Base-by-base conservation (phyloP, 2,113 vertebrate genomes). In the Ceyx melanurus region DNA sequence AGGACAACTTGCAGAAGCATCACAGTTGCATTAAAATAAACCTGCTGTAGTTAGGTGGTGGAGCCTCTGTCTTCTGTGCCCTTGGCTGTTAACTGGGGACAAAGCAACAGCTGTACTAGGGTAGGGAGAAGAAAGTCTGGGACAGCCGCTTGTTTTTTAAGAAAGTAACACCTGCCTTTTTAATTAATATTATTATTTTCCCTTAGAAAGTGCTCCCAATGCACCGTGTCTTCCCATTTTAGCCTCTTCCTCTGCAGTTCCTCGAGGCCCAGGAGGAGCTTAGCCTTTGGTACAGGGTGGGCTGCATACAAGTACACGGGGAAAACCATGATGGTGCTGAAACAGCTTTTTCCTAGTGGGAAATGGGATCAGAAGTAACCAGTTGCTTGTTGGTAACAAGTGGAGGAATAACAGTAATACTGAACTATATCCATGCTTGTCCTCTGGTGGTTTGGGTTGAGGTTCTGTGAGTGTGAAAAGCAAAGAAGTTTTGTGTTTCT, bases 31-130 rank as follows among this genome's bases (percentile, higher is more conserved):
- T 61, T 73, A 23, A 64, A 82, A 76, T 21, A 64, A 84, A 53
- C 48, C 29, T 25, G 11, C 26, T 43, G 2, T 25, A 9, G n/a
- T 80, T 12, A 56, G 37, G 15, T 66, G 33, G 33, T 67, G 22
- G 12, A 22, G 6, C 82, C 11, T 70, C 0, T 0, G 16, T 66
- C 9, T 56, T 72, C 20, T 70, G 21, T 77, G 28, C 31, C 79
- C 10, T n/a, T 83, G 25, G 23, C 15, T 0, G 3, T 79, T 72
- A 50, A 35, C 19, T 66, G 11, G 3, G 15, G 72, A 75, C 19
- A 42, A 26, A 80, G 17, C 11, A 75, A 61, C 54, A 86, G 56
- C 45, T 46, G 25, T 62, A 21, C 48, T 82, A 58, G 29, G 8
- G 5, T 7, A 45, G 70, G 25, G 43, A 73, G 37, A 58, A 45